A percentile compares a stretch with the other conserved stretches of the same genome.
These are phyloP conservation scores for Stenichneumon culpator DNA, from an alignment of 2,888 invertebrate species.

Conservation along the genomic window DNA sequence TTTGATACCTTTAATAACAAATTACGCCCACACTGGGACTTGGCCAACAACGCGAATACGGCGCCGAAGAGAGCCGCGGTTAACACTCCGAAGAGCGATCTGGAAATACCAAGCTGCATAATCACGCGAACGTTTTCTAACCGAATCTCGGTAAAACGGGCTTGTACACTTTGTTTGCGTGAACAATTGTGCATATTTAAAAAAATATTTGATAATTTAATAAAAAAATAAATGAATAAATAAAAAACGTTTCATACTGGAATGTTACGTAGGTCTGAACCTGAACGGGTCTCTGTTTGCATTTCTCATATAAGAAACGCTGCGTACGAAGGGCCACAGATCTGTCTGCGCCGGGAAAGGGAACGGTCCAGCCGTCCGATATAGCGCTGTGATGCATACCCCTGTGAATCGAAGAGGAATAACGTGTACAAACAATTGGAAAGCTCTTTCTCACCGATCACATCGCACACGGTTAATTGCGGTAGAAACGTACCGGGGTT, in stretches of 20 bases:
- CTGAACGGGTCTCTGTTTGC: constrained; percentile 92
- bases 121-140: background rate
- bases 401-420: constrained; percentile 79
- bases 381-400: constrained; percentile 85
- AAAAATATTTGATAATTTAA: background rate
- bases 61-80: constrained; percentile 87
- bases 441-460: constrained; percentile 1
- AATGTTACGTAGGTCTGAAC: constrained; percentile 91
- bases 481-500: constrained; percentile 85
- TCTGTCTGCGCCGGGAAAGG: constrained; percentile 94
- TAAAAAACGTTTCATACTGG: constrained; percentile 71
- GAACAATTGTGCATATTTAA: background rate
- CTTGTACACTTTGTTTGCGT: background rate
- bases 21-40: constrained; percentile 88
- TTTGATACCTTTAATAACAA: constrained; percentile 88
- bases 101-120: constrained; percentile 73
- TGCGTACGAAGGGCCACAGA: constrained; percentile 94
- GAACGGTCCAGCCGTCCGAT: constrained; percentile 88
- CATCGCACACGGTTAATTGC: background rate
- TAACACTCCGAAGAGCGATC: constrained; percentile 86
- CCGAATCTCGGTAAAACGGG: background rate
- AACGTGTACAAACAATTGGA: constrained; percentile 36
- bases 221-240: constrained; percentile 23
- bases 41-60: constrained; percentile 88
- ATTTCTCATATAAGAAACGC: constrained; percentile 89